Conservation (phyloP, 2,888 invertebrate genomes). For the Nemapogon koenigi region DNA sequence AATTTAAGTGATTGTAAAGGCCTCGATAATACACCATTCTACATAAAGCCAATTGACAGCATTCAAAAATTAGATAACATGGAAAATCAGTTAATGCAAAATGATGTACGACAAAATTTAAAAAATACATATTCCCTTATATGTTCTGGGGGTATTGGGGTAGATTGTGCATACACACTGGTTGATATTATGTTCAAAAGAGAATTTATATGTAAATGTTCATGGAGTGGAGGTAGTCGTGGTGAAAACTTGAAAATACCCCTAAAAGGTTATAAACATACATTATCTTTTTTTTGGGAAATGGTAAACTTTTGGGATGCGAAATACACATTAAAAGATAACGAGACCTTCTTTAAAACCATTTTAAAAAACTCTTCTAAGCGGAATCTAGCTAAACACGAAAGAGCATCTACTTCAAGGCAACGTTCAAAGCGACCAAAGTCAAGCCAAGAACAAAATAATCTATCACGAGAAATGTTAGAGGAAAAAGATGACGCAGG, state of each 20-base stretch:
- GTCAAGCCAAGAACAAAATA: no score
- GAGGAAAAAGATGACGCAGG: not conserved
- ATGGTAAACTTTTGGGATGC: conserved; percentile 1
- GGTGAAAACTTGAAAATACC: not conserved
- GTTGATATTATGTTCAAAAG: not conserved
- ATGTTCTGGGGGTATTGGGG: not conserved
- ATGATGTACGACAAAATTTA: not conserved
- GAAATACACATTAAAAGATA: not conserved
- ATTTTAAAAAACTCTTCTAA: not conserved
- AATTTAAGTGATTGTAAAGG: not conserved
- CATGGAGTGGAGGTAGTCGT: conserved; percentile 6
- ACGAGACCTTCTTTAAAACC: not conserved
- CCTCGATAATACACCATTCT: not conserved
- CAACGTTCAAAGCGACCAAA: not conserved
- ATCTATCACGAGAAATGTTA: not conserved
- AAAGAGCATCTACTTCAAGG: not conserved
- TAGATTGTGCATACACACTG: conserved; percentile 5
- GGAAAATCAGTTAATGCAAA: not conserved
- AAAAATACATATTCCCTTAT: not conserved
- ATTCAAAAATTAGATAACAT: not conserved
- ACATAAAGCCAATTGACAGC: not conserved
- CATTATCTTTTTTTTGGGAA: not conserved
- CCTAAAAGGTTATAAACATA: not conserved
- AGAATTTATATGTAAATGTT: conserved; percentile 6
- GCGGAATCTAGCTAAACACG: not conserved